These are phyloP conservation scores for Clarias platycephalus DNA, from an alignment of 2,797 vertebrate genomes.

Conservation along the genomic window DNA sequence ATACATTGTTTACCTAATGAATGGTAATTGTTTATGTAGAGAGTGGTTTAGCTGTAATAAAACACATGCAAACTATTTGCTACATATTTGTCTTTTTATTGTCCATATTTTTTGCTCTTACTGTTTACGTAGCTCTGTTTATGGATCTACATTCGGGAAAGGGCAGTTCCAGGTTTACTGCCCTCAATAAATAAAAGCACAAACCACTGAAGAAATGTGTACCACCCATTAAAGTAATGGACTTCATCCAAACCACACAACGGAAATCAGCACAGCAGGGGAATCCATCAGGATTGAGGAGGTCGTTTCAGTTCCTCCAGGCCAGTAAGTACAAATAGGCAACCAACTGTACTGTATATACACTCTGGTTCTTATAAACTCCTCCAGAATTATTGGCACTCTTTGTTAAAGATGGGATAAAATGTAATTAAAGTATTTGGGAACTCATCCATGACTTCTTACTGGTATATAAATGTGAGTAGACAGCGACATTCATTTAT, in stretches of 20 bases:
- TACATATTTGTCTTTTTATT: slow-evolving; percentile 39
- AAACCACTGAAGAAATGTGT: background rate
- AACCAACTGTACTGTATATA: background rate
- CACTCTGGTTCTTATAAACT: background rate
- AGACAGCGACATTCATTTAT: background rate
- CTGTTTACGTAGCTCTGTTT: background rate
- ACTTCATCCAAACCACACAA: background rate
- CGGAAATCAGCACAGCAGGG: slow-evolving; percentile 6
- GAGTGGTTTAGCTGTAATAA: slow-evolving; percentile 88
- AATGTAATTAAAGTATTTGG: background rate
- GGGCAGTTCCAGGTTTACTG: background rate
- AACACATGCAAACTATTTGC: slow-evolving; percentile 75
- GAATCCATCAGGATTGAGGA: background rate
- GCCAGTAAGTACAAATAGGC: background rate
- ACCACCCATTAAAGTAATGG: background rate
- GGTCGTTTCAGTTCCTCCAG: background rate
- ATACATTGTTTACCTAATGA: slow-evolving; percentile 84
- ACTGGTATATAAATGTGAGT: background rate
- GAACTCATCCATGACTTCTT: background rate
- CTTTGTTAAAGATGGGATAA: background rate
- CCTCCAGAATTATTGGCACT: background rate
- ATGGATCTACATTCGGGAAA: background rate
- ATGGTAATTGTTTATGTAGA: slow-evolving; percentile 90
- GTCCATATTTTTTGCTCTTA: background rate
- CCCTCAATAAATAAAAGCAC: background rate